phyloP scores from a whole-genome alignment of 2,888 invertebrate genomes.

The Drosophila merina region DNA sequence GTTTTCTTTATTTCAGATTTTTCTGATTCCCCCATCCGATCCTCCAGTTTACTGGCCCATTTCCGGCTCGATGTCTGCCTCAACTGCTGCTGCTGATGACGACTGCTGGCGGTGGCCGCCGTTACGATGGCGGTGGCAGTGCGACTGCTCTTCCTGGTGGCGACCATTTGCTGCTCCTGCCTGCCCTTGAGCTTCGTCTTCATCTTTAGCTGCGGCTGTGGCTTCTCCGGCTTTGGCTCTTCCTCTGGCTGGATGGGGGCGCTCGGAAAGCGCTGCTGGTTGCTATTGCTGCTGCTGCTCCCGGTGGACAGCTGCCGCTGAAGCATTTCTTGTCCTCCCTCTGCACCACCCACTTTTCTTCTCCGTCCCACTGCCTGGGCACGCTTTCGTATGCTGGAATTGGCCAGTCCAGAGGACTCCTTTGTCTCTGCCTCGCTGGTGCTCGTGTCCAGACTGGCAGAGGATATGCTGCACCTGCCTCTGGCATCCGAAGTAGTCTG shows the following conservation, averaged over 20 bases:
- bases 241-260: slow-evolving; percentile 84
- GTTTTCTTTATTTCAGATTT: slow-evolving; percentile 26
- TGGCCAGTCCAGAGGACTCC: slow-evolving; percentile 21
- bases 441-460: slow-evolving; percentile 70
- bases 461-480: slow-evolving; percentile 72
- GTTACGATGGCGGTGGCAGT: slow-evolving; percentile 81
- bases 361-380: slow-evolving; percentile 66
- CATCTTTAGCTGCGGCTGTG: slow-evolving; percentile 40
- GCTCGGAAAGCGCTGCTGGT: slow-evolving; percentile 82
- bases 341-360: slow-evolving; percentile 35
- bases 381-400: slow-evolving; percentile 30
- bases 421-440: slow-evolving; percentile 59
- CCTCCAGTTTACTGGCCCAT: slow-evolving; percentile 80
- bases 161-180: slow-evolving; percentile 46
- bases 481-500: slow-evolving; percentile 84
- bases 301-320: slow-evolving; percentile 59
- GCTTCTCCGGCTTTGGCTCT: slow-evolving; percentile 27
- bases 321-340: slow-evolving; percentile 7
- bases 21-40: slow-evolving; percentile 83
- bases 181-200: slow-evolving; percentile 32
- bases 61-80: slow-evolving; percentile 56
- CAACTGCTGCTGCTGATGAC: slow-evolving; percentile 68
- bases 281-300: slow-evolving; percentile 55
- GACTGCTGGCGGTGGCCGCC: slow-evolving; percentile 81
- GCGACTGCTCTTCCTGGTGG: slow-evolving; percentile 81